Conservation (phyloP, 1,140 invertebrate species). For the Phymorhynchus buccinoides region DNA sequence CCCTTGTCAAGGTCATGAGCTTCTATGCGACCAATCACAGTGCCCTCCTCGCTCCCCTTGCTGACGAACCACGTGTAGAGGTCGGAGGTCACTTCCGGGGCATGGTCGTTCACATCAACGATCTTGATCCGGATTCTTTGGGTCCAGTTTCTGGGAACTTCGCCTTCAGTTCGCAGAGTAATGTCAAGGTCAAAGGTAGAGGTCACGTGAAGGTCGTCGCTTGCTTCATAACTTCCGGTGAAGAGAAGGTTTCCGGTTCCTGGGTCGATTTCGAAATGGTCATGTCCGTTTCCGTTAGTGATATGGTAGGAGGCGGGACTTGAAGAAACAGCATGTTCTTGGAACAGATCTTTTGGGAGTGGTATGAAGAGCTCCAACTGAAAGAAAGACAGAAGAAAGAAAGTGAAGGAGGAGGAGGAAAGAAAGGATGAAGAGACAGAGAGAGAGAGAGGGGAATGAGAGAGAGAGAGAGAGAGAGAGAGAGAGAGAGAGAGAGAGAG, state of each 20-base stretch:
- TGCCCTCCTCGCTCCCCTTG: not conserved
- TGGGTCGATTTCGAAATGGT: not conserved
- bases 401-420: not conserved
- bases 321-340: not conserved
- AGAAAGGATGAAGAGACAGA: not conserved
- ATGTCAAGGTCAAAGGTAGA: not conserved
- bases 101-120: constrained; percentile 21
- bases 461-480: not conserved
- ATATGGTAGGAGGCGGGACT: not conserved
- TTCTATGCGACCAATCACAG: constrained; percentile 17
- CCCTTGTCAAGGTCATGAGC: constrained; percentile 21
- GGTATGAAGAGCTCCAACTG: not conserved
- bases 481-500: not conserved
- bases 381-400: not conserved
- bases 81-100: constrained; percentile 27
- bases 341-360: not conserved
- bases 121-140: not conserved
- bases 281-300: not conserved
- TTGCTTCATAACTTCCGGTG: not conserved
- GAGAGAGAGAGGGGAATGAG: not conserved
- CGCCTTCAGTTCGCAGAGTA: not conserved
- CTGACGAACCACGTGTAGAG: constrained; percentile 2
- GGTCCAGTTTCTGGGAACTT: not conserved
- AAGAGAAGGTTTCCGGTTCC: not conserved
- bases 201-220: not conserved